Evolutionary conservation across 2,888 invertebrate species (phyloP).

Genomic region (Thumatha senex): DNA sequence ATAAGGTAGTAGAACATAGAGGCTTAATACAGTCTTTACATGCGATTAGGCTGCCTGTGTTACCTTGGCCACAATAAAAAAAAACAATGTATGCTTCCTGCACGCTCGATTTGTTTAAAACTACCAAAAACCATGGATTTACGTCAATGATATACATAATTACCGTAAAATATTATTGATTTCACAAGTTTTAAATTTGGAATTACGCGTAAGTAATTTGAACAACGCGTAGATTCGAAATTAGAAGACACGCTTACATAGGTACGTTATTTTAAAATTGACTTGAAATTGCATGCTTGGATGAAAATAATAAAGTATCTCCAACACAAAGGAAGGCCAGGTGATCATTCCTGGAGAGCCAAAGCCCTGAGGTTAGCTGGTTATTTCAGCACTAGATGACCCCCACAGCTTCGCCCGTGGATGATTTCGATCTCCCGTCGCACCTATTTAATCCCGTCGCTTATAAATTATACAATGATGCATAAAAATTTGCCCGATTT

Average conservation of each 20-base stretch:
- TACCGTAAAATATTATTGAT: conserved; percentile 16
- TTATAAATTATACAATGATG: too few species aligned
- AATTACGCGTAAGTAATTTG: conserved; percentile 1
- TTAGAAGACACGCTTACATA: neutral
- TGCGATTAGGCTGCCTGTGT: conserved; percentile 23
- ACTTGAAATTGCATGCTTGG: neutral
- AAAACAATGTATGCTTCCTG: conserved; percentile 46
- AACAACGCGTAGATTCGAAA: neutral
- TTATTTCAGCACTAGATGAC: too few species aligned
- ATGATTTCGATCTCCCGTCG: too few species aligned
- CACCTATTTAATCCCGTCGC: too few species aligned
- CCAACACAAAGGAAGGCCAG: too few species aligned
- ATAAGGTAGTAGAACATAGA: neutral
- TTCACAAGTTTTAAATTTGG: conserved; percentile 5
- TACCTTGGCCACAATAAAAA: conserved; percentile 38
- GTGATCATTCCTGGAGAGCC: too few species aligned
- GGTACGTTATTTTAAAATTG: neutral
- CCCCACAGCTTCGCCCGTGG: too few species aligned
- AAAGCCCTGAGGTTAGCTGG: too few species aligned
- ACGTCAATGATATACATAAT: conserved; percentile 20
- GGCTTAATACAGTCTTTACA: conserved; percentile 12
- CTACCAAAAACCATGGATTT: conserved; percentile 8
- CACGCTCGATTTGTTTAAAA: conserved; percentile 27
- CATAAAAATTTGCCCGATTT: too few species aligned
- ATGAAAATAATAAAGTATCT: too few species aligned